Conservation (phyloP, 2,797 vertebrate species). For the Pipistrellus pipistrellus region DNA sequence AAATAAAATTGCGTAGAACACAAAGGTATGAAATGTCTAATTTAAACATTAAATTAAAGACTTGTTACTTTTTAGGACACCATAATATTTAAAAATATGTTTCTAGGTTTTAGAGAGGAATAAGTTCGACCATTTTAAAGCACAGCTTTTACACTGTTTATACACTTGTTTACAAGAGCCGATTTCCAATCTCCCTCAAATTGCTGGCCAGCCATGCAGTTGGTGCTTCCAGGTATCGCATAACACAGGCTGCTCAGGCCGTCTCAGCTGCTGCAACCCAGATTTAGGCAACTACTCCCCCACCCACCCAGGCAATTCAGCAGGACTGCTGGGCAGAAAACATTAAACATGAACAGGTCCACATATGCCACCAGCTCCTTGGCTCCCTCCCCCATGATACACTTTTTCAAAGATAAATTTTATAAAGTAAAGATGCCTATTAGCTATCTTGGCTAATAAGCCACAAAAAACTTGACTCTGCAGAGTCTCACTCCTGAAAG, state of each 20-base stretch:
- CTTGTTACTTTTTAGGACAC: not conserved
- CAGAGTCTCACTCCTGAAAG: not conserved
- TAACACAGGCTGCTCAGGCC: not conserved
- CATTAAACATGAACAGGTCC: not conserved
- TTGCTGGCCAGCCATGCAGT: not conserved
- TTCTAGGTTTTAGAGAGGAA: not conserved
- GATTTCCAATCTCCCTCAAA: conserved; percentile 47
- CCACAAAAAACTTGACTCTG: not conserved
- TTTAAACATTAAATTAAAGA: not conserved
- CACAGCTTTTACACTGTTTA: conserved; percentile 5
- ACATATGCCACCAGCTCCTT: not conserved
- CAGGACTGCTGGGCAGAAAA: not conserved
- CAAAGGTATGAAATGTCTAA: not conserved
- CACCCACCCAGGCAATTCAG: not conserved
- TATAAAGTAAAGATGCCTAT: not conserved
- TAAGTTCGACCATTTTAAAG: conserved; percentile 19
- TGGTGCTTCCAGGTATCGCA: not conserved
- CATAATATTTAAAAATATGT: not conserved
- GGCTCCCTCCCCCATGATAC: not conserved
- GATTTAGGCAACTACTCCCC: not conserved
- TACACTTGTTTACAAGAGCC: conserved; percentile 42
- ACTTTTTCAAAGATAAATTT: not conserved
- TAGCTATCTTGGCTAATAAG: not conserved
- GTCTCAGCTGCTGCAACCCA: not conserved
- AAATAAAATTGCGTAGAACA: not conserved